Percentiles rank a stretch among this genome's conserved stretches.
phyloP scores from a whole-genome alignment of 1,140 invertebrate genomes.

The Drosophila miranda region DNA sequence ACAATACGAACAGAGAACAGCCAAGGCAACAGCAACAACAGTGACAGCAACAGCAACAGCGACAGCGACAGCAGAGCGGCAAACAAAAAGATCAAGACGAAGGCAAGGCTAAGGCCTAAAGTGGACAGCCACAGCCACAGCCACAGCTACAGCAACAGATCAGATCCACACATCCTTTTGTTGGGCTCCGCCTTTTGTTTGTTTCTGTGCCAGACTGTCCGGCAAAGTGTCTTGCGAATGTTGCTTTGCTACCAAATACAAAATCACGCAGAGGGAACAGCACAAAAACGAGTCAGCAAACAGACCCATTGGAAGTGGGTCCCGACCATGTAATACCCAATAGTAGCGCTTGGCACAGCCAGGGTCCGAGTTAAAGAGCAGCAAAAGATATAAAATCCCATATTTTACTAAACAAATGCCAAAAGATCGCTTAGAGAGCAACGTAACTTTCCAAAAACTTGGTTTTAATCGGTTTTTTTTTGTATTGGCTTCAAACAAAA shows the following conservation, averaged over 20 bases:
- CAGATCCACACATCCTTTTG: conserved; percentile 61
- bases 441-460: no score
- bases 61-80: conserved; percentile 48
- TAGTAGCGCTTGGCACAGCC: neutral
- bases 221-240: conserved; percentile 56
- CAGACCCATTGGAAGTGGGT: conserved; percentile 2
- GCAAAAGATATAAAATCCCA: no score
- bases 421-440: no score
- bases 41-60: conserved; percentile 5
- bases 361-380: no score
- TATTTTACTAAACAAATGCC: no score
- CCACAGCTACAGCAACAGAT: conserved; percentile 23
- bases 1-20: conserved; percentile 39
- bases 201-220: conserved; percentile 53
- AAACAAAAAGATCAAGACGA: conserved; percentile 67
- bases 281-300: conserved; percentile 33
- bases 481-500: no score
- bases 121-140: conserved; percentile 37
- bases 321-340: conserved; percentile 9
- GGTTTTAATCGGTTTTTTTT: no score
- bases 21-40: conserved; percentile 5
- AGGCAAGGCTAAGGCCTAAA: conserved; percentile 29
- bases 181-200: conserved; percentile 60
- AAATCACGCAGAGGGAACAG: conserved; percentile 66
- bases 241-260: conserved; percentile 71